A percentile compares a stretch with the other conserved stretches of the same genome.
Conservation (phyloP, 2,888 invertebrate species). For the Limnephilus lunatus region DNA sequence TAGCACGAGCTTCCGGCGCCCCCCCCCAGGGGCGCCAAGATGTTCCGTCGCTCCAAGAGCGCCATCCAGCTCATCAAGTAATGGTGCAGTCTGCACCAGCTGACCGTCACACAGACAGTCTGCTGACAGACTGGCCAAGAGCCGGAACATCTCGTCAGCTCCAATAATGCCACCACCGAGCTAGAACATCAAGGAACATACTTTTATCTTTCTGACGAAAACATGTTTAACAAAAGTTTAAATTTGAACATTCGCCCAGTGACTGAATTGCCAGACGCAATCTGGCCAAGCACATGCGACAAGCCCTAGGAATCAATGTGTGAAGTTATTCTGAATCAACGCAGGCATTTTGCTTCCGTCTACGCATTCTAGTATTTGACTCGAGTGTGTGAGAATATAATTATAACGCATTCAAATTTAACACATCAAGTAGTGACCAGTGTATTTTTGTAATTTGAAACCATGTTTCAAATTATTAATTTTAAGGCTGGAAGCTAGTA, state of each 20-base stretch:
- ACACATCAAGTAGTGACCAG: not conserved
- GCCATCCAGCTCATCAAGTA: constrained; percentile 78
- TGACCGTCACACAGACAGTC: not conserved
- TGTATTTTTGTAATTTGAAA: not conserved
- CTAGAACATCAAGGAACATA: not conserved
- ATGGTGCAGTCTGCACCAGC: constrained; percentile 61
- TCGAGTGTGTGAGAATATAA: not conserved
- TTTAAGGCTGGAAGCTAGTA: not conserved
- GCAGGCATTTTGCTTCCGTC: not conserved
- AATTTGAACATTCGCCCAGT: not conserved
- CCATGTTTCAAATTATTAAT: not conserved
- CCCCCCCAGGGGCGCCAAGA: constrained; percentile 75
- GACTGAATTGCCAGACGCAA: not conserved
- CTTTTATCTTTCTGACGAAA: not conserved
- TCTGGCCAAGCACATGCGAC: not conserved
- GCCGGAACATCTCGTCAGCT: constrained; percentile 22
- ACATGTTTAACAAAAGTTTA: not conserved
- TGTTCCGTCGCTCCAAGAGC: constrained; percentile 79
- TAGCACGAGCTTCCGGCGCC: constrained; percentile 76
- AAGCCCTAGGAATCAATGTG: not conserved
- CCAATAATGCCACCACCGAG: not conserved
- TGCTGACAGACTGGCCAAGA: constrained; percentile 28
- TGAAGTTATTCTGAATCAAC: not conserved
- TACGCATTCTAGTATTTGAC: not conserved
- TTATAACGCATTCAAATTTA: not conserved